phyloP scores from a whole-genome alignment of 2,113 vertebrate species.

The Lophius piscatorius region DNA sequence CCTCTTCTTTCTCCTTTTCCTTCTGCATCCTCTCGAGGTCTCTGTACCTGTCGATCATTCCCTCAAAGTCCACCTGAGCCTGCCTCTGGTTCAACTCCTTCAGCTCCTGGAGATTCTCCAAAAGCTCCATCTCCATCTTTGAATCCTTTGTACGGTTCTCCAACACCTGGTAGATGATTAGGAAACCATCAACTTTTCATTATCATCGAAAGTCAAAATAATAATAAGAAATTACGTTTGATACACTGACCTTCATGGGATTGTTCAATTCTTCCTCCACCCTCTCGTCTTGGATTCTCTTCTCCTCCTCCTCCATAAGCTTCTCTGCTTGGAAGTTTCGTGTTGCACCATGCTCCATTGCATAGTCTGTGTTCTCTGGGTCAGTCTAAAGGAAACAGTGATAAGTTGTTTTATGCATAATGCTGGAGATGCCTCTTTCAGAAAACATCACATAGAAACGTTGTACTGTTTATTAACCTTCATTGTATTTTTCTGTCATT shows the following conservation, averaged over 20 bases:
- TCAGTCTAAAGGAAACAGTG: slow-evolving; percentile 84
- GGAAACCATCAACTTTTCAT: neutral
- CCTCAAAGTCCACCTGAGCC: slow-evolving; percentile 93
- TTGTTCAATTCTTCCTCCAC: slow-evolving; percentile 98
- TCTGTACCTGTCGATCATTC: slow-evolving; percentile 83
- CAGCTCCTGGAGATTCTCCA: slow-evolving; percentile 97
- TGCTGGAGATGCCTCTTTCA: neutral
- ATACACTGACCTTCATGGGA: slow-evolving; percentile 91
- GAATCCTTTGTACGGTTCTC: slow-evolving; percentile 97
- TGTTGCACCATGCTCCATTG: slow-evolving; percentile 94
- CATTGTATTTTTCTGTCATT: neutral
- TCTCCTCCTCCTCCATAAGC: slow-evolving; percentile 93
- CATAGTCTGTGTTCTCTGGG: slow-evolving; percentile 95
- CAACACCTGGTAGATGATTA: slow-evolving; percentile 82
- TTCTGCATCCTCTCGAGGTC: slow-evolving; percentile 82
- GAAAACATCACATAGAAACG: neutral
- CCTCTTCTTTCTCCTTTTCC: slow-evolving; percentile 86
- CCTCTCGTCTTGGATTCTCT: slow-evolving; percentile 87
- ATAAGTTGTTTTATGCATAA: neutral
- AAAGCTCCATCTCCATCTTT: slow-evolving; percentile 96
- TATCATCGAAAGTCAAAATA: neutral
- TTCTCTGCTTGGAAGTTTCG: slow-evolving; percentile 97
- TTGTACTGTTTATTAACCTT: no score
- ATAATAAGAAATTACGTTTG: neutral
- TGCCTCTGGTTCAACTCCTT: slow-evolving; percentile 97